These are phyloP conservation scores for Sinohyriopsis cumingii DNA, from an alignment of 2,888 invertebrate species.

Conservation along the genomic window DNA sequence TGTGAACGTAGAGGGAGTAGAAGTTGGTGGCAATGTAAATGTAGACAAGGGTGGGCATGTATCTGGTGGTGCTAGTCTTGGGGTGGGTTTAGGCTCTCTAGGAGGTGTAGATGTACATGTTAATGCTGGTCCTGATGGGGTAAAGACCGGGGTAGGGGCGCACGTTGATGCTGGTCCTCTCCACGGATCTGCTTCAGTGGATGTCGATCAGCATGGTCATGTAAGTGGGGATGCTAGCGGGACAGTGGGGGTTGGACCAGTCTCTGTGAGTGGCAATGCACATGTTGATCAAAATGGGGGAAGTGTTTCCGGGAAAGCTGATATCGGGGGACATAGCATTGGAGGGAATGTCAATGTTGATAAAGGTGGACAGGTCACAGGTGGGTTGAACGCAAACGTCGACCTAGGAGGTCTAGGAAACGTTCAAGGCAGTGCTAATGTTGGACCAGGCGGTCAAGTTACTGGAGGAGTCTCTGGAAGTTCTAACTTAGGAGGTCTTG, in stretches of 20 bases:
- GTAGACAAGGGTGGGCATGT: slow-evolving; percentile 29
- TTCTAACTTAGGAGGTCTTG: background rate
- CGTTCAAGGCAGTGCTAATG: slow-evolving; percentile 10
- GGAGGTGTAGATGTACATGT: slow-evolving; percentile 26
- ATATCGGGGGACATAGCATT: slow-evolving; percentile 21
- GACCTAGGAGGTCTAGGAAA: slow-evolving; percentile 6
- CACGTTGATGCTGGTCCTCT: slow-evolving; percentile 24
- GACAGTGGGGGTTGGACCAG: slow-evolving; percentile 21
- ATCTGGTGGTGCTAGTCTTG: slow-evolving; percentile 28
- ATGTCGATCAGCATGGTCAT: slow-evolving; percentile 32
- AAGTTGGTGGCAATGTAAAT: slow-evolving; percentile 31
- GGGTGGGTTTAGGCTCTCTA: slow-evolving; percentile 24
- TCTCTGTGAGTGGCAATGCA: slow-evolving; percentile 19
- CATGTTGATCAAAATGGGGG: slow-evolving; percentile 26
- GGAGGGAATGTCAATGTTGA: slow-evolving; percentile 18
- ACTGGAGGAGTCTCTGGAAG: slow-evolving; percentile 4
- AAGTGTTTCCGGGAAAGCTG: slow-evolving; percentile 19
- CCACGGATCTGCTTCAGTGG: slow-evolving; percentile 15
- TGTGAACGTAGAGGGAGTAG: slow-evolving; percentile 31
- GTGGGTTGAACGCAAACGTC: slow-evolving; percentile 13
- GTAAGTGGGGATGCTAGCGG: slow-evolving; percentile 28
- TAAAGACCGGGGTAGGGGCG: slow-evolving; percentile 25
- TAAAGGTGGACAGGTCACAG: slow-evolving; percentile 19
- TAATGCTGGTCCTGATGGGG: slow-evolving; percentile 21
- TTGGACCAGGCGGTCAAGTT: slow-evolving; percentile 16